Evolutionary conservation across 2,797 vertebrate species (phyloP), one percentile per base, ranked within the genome.

Genomic region (Rhynchonycteris naso): DNA sequence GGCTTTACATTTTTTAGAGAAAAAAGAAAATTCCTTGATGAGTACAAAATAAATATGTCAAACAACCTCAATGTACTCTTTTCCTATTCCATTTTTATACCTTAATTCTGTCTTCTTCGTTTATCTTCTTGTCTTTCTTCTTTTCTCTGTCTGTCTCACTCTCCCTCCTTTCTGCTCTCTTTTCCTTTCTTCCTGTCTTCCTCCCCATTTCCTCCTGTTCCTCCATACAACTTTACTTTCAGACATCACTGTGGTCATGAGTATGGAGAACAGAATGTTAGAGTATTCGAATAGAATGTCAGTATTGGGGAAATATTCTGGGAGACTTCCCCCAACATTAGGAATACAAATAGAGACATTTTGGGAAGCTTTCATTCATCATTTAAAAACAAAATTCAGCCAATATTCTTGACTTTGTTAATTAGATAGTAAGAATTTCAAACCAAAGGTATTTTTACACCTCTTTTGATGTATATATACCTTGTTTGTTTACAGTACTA

Each of bases 401-500:
- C 74, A 79, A 58, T 79, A 22, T 54, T 68, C 54, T 92, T 74
- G 54, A 1, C 79, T 65, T 94, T 86, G 24, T 35, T 84, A 89
- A 85, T 66, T 4, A 43, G 4, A 80, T 14, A 90, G 26, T 76
- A 84, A 87, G 30, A 93, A 72, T 71, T n/a, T 71, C 26, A 72
- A 87, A 86, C 12, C 24, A 84, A 63, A 7, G 3, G 30, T 59
- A n/a, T 59, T 84, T 74, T 11, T 47, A 30, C 9, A 90, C 30
- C 68, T 68, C 5, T 75, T 88, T 80, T 90, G 38, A 33, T 78
- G 54, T 10, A n/a, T 50, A 83, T 22, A 72, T 13, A 65, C 22
- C 22, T 78, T 30, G 72, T 93, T 92, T 79, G 69, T 86, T 54
- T 83, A 74, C 65, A 93, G 58, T 43, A 76, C 4, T 7, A 86